Evolutionary conservation across 2,888 invertebrate species (phyloP).

Genomic region (Tachina lurida): DNA sequence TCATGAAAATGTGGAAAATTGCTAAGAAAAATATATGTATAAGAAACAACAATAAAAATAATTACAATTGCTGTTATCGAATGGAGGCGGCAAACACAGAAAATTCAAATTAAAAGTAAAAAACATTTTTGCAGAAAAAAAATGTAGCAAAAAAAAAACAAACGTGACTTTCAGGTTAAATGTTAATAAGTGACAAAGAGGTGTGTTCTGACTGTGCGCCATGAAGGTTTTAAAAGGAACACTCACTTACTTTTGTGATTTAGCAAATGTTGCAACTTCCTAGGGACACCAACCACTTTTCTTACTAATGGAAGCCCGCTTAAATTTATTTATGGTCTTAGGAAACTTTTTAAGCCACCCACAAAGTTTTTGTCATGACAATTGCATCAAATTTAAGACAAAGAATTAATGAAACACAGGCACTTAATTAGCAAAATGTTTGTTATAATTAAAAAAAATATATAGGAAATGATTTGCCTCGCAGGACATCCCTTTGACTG

Average conservation of each 20-base stretch:
- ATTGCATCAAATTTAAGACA: too few species aligned
- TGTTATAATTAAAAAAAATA: too few species aligned
- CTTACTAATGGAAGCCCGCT: background rate
- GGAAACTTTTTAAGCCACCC: constrained; percentile 7
- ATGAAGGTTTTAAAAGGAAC: constrained; percentile 10
- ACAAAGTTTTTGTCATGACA: background rate
- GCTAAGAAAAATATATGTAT: background rate
- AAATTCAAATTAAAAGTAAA: constrained; percentile 26
- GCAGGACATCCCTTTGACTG: too few species aligned
- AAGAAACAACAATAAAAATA: constrained; percentile 32
- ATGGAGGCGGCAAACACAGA: constrained; percentile 44
- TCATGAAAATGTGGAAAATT: constrained; percentile 59
- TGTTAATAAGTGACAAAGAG: constrained; percentile 51
- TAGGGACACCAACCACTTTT: background rate
- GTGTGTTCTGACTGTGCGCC: constrained; percentile 36
- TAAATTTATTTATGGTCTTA: background rate
- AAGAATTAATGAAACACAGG: too few species aligned
- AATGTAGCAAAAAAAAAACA: background rate
- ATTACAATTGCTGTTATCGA: constrained; percentile 51
- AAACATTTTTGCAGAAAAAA: constrained; percentile 7
- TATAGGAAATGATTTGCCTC: too few species aligned
- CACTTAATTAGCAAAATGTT: too few species aligned
- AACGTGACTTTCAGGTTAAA: constrained; percentile 69
- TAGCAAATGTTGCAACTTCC: constrained; percentile 31
- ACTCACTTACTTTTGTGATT: background rate